A percentile compares a stretch with the other conserved stretches of the same genome.
Evolutionary conservation across 2,113 vertebrate genomes (phyloP).

Genomic region (Sturnira hondurensis): DNA sequence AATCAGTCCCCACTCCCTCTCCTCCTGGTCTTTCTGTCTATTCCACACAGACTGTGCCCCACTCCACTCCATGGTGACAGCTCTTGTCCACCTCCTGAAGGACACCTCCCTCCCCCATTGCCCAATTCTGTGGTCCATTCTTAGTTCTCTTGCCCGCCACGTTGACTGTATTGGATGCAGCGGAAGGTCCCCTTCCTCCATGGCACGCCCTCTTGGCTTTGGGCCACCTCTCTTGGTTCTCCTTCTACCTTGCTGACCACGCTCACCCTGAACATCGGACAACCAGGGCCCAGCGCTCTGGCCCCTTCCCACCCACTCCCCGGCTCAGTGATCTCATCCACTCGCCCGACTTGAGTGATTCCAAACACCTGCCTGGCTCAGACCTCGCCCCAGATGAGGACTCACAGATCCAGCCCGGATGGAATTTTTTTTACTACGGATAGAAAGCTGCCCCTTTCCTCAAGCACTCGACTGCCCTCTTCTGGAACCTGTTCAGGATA

Average conservation of each 20-base stretch:
- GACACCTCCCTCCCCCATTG: not conserved
- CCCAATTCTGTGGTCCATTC: not conserved
- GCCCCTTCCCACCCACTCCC: not conserved
- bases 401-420: not conserved
- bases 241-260: not conserved
- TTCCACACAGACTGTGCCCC: no score
- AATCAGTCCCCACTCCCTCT: not conserved
- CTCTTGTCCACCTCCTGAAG: not conserved
- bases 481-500: conserved; percentile 13
- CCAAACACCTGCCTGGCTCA: not conserved
- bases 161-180: not conserved
- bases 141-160: not conserved
- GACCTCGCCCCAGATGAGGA: not conserved
- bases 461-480: conserved; percentile 56
- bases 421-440: not conserved
- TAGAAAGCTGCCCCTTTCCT: conserved; percentile 6
- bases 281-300: no score
- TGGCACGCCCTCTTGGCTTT: not conserved
- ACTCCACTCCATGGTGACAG: no score
- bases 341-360: not conserved
- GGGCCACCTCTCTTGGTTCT: not conserved
- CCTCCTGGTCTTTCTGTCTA: not conserved
- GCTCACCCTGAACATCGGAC: not conserved
- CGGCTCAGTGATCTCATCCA: not conserved
- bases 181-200: not conserved